Evolutionary conservation across 2,113 vertebrate genomes (phyloP).

Genomic region (Coptodon bakossiorum): DNA sequence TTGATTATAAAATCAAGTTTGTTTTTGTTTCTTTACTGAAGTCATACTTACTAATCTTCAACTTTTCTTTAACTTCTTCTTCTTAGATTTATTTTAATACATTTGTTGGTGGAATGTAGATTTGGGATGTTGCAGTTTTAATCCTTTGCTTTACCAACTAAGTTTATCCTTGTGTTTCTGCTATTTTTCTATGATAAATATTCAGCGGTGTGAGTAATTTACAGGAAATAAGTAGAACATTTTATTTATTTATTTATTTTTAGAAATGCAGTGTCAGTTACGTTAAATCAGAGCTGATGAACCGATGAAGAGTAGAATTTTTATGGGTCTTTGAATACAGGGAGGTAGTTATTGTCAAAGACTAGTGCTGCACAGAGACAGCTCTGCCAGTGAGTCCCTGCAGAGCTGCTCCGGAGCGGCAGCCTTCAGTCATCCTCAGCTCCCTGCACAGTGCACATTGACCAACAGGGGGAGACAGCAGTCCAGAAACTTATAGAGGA

Average conservation of each 20-base stretch:
- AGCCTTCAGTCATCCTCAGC: neutral
- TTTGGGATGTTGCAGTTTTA: neutral
- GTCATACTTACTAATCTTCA: neutral
- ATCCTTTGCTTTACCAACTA: neutral
- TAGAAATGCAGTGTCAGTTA: neutral
- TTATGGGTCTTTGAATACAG: neutral
- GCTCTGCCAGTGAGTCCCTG: neutral
- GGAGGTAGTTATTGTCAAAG: neutral
- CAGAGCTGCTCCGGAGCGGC: neutral
- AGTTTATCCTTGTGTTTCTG: neutral
- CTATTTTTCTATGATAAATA: neutral
- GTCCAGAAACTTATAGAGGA: constrained; percentile 71
- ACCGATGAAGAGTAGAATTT: neutral
- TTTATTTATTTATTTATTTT: neutral
- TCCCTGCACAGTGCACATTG: neutral
- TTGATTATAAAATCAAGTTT: neutral
- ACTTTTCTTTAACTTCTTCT: neutral
- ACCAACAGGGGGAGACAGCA: constrained; percentile 81
- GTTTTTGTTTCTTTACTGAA: neutral
- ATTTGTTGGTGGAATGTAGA: neutral
- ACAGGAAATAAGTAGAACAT: neutral
- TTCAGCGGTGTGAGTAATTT: neutral
- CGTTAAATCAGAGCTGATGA: neutral
- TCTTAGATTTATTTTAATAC: neutral
- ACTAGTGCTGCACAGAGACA: neutral